Evolutionary conservation across 2,797 vertebrate genomes (phyloP).

Genomic region (Gallirallus australis): DNA sequence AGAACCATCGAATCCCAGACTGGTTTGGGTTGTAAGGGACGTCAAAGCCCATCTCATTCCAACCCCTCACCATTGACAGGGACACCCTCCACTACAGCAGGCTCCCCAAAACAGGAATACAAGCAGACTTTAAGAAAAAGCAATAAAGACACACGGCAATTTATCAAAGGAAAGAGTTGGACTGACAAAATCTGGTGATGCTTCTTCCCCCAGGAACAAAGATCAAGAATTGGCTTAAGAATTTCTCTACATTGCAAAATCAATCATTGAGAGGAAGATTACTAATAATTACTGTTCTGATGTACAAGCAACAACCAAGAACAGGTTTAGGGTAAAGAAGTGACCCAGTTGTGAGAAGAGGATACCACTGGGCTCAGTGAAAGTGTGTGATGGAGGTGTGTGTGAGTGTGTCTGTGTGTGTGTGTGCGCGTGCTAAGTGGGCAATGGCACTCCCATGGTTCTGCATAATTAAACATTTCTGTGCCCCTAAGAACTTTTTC

Average conservation of each 20-base stretch:
- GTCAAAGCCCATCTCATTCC: no score
- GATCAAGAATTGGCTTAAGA: neutral
- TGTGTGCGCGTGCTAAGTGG: neutral
- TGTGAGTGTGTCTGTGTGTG: no score
- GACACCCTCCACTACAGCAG: no score
- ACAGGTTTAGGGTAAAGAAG: neutral
- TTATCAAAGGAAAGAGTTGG: neutral
- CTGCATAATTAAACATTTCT: neutral
- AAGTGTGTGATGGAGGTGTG: neutral
- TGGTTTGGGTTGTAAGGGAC: no score
- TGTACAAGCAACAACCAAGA: neutral
- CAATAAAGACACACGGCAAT: neutral
- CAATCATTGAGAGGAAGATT: neutral
- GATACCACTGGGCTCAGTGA: neutral
- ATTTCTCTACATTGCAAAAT: rapidly evolving
- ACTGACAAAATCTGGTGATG: neutral
- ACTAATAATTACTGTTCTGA: neutral
- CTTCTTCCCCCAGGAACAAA: neutral
- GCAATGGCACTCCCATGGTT: neutral
- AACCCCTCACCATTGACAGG: no score
- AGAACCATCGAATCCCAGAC: no score
- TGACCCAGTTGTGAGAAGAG: neutral
- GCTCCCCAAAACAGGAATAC: no score
- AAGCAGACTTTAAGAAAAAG: neutral
- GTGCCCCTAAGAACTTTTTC: neutral